Percentiles rank a stretch among this genome's conserved stretches.
These are phyloP conservation scores for Ceuthmochares aereus DNA, from an alignment of 2,113 vertebrate genomes.

Conservation along the genomic window DNA sequence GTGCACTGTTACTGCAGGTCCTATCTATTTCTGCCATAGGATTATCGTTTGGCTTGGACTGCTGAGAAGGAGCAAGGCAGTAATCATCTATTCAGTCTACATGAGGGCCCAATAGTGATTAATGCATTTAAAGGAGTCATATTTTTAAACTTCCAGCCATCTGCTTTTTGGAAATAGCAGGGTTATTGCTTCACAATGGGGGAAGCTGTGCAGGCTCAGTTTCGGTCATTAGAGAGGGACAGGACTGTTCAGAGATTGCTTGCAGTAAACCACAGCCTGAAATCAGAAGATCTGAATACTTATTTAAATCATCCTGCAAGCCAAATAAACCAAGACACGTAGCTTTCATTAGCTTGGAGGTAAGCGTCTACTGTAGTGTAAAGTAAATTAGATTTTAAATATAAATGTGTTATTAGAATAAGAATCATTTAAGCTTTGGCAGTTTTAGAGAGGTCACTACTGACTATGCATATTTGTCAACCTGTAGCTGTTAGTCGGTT, in stretches of 20 bases:
- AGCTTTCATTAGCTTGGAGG: neutral
- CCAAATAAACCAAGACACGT: neutral
- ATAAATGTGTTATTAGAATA: neutral
- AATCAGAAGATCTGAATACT: neutral
- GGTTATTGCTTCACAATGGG: rapidly evolving
- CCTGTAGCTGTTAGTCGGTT: neutral
- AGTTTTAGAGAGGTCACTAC: neutral
- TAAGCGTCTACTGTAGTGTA: neutral
- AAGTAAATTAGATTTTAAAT: neutral
- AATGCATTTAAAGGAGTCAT: neutral
- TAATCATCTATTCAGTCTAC: neutral
- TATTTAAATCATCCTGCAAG: neutral
- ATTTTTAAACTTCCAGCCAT: neutral
- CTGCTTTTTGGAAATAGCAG: neutral
- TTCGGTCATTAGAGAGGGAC: neutral
- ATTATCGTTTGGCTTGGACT: neutral
- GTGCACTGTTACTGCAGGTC: neutral
- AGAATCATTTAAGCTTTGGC: neutral
- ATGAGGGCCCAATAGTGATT: neutral
- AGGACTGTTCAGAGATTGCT: neutral
- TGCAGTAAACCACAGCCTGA: neutral
- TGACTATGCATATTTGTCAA: neutral
- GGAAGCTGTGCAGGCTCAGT: neutral
- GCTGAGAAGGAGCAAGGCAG: neutral
- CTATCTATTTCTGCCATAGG: neutral